A percentile compares a stretch with the other conserved stretches of the same genome.
phyloP scores from a whole-genome alignment of 2,797 vertebrate species.

The Meriones psammophilus region DNA sequence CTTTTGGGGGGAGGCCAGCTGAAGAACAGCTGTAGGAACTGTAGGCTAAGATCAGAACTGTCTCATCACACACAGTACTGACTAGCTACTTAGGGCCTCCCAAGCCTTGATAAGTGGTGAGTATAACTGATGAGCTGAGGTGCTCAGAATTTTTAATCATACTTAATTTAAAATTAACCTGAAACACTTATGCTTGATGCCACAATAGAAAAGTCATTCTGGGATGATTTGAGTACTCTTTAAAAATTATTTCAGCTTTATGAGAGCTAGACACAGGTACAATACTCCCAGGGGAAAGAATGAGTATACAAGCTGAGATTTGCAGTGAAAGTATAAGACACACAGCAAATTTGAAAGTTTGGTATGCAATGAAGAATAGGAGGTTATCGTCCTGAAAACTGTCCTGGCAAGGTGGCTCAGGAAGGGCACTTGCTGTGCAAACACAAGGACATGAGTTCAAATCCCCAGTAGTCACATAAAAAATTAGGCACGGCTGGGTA shows the following conservation, averaged over 20 bases:
- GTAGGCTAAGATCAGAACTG: neutral
- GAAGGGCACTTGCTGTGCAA: neutral
- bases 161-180: conserved; percentile 23
- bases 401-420: neutral
- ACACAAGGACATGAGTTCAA: neutral
- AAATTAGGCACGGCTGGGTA: neutral
- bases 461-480: neutral
- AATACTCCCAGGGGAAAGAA: neutral
- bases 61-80: accelerated
- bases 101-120: neutral
- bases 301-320: neutral
- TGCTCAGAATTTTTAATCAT: neutral
- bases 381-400: neutral
- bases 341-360: neutral
- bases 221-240: neutral
- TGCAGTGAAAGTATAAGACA: neutral
- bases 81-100: neutral
- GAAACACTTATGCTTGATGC: neutral
- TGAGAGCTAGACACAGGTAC: neutral
- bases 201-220: neutral
- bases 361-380: neutral
- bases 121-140: neutral
- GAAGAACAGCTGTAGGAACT: neutral
- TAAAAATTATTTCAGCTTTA: neutral
- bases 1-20: neutral